Conservation (phyloP, 30 jellyfish, hydroid and myxozoan genomes). For the Hydractinia echinata region DNA sequence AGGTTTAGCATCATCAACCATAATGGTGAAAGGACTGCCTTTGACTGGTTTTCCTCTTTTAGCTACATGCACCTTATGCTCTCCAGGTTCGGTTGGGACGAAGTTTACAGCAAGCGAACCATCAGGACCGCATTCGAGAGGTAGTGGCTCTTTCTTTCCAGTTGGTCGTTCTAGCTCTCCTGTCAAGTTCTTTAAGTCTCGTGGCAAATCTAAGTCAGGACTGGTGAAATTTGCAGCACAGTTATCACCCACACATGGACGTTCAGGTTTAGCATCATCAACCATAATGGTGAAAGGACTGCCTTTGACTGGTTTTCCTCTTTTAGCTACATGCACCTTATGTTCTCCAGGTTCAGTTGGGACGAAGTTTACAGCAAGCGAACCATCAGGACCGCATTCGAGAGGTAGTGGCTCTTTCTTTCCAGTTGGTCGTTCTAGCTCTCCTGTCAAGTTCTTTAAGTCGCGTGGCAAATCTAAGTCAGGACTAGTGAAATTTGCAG, state of each 20-base stretch:
- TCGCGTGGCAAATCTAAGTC: slow-evolving; percentile 38
- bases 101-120: slow-evolving; percentile 61
- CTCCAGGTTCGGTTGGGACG: slow-evolving; percentile 73
- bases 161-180: slow-evolving; percentile 83
- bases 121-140: slow-evolving; percentile 56
- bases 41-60: slow-evolving; percentile 49
- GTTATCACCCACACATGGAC: slow-evolving; percentile 84
- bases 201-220: slow-evolving; percentile 60
- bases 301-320: slow-evolving; percentile 83
- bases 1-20: slow-evolving; percentile 56
- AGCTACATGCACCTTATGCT: slow-evolving; percentile 36
- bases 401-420: slow-evolving; percentile 17
- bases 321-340: slow-evolving; percentile 61
- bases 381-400: slow-evolving; percentile 19
- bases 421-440: slow-evolving; percentile 29
- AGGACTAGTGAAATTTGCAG: slow-evolving; percentile 63
- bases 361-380: slow-evolving; percentile 25
- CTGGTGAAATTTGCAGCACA: slow-evolving; percentile 71
- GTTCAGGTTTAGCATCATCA: slow-evolving; percentile 19
- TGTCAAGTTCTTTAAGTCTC: slow-evolving; percentile 52
- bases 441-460: slow-evolving; percentile 24
- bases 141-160: slow-evolving; percentile 83
- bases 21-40: slow-evolving; percentile 51
- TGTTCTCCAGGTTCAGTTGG: slow-evolving; percentile 53
- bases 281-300: slow-evolving; percentile 90